Evolutionary conservation across 1,140 invertebrate genomes (phyloP).

Genomic region (Asobara japonica): DNA sequence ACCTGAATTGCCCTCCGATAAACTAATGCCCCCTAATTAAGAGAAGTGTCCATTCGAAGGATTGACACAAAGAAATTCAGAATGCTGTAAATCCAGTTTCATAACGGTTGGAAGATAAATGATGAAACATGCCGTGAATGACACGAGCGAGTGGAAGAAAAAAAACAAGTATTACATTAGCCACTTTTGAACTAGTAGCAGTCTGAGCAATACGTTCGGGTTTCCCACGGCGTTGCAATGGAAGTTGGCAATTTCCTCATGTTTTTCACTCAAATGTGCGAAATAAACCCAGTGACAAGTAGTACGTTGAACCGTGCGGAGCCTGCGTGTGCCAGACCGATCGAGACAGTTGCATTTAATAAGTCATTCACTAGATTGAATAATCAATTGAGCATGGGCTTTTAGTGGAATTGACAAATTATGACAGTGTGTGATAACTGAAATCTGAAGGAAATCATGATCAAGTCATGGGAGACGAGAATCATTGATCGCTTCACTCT

Average conservation of each 20-base stretch:
- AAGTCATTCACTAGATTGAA: not conserved
- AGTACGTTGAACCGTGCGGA: not conserved
- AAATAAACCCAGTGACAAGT: not conserved
- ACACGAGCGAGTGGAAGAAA: not conserved
- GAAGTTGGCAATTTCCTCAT: not conserved
- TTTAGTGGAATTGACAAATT: conserved; percentile 3
- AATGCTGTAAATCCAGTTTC: conserved; percentile 7
- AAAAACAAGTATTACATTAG: not conserved
- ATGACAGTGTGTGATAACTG: not conserved
- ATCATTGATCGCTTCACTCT: conserved; percentile 40
- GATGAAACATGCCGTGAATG: not conserved
- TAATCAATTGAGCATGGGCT: not conserved
- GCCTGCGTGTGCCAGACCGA: not conserved
- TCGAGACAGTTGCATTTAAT: conserved; percentile 8
- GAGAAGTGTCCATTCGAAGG: not conserved
- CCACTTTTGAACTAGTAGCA: not conserved
- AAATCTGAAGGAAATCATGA: conserved; percentile 30
- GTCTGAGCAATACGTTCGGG: not conserved
- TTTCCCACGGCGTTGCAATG: conserved; percentile 7
- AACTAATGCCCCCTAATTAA: not conserved
- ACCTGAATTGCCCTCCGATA: not conserved
- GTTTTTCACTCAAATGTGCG: conserved; percentile 5
- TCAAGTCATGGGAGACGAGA: conserved; percentile 44
- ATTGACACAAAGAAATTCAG: not conserved
- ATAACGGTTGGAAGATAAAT: conserved; percentile 5